These are phyloP conservation scores for Lomographa bimaculata DNA, from an alignment of 2,888 invertebrate species.

Conservation along the genomic window DNA sequence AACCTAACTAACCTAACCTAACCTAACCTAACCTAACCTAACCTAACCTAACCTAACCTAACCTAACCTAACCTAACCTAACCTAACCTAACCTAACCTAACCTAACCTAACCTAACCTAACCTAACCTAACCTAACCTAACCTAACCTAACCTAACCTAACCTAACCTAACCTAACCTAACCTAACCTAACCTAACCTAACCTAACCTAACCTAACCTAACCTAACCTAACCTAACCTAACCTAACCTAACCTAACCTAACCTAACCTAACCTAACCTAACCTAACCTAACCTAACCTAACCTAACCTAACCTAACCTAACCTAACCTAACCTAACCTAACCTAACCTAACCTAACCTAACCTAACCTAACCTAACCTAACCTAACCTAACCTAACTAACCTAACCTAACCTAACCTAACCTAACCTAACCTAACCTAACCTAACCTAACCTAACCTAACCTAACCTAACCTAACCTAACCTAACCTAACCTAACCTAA, in stretches of 20 bases:
- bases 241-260: slow-evolving; percentile 13
- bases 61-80: slow-evolving; percentile 9
- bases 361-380: slow-evolving; percentile 3
- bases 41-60: slow-evolving; percentile 11
- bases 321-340: slow-evolving; percentile 5
- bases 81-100: slow-evolving; percentile 10
- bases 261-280: slow-evolving; percentile 8
- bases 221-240: slow-evolving; percentile 14
- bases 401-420: slow-evolving; percentile 3
- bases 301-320: slow-evolving; percentile 5
- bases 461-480: slow-evolving; percentile 31
- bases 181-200: slow-evolving; percentile 11
- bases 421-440: slow-evolving; percentile 4
- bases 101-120: slow-evolving; percentile 14
- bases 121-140: slow-evolving; percentile 15
- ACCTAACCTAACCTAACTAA: slow-evolving; percentile 5
- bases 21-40: slow-evolving; percentile 10
- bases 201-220: slow-evolving; percentile 10
- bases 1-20: slow-evolving; percentile 7
- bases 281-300: slow-evolving; percentile 7
- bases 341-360: slow-evolving; percentile 5
- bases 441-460: slow-evolving; percentile 24
- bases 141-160: slow-evolving; percentile 12
- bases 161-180: slow-evolving; percentile 14
- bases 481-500: slow-evolving; percentile 30